Evolutionary conservation across 2,888 invertebrate genomes (phyloP), one percentile per base, ranked within the genome.

Genomic region (Metalampra italica): DNA sequence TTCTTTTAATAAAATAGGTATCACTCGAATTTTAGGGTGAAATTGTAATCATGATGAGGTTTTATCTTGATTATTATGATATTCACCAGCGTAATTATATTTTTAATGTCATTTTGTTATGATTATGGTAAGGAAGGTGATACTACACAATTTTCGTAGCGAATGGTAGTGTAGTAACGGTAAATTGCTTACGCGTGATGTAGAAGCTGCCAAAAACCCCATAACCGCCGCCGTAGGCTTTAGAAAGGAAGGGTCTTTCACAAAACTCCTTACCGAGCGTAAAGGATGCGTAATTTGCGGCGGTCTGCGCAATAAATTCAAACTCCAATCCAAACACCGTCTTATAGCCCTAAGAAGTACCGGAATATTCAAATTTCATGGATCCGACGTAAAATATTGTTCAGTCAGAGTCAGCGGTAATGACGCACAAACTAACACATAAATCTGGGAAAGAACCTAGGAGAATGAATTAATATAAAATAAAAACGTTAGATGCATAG

Each of bases 301-400:
- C 49, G 48, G 55, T 48, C 42, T 47, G 52, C 59, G 50, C 53
- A 54, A 67, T 71, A 69, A 71, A 71, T 69, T 48, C 56, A 42
- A 47, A 44, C 46, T 39, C 46, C 44, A 54, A 54, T 61, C 61
- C 62, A 54, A 55, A 54, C 50, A 45, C 39, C 37, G 22, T 29
- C 41, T 53, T 51, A 56, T 49, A 46, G 53, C 45, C 50, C 51
- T 51, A 58, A 48, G 50, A 52, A 52, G 49, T 38, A 46, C 41
- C 47, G 40, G 45, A 57, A 60, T 61, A 48, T 57, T 58, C 58
- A 52, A 54, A 54, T 62, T 57, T 54, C 47, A 55, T 53, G 57
- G 50, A 49, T 57, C 11, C 42, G 55, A 51, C 55, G 54, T 60
- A 54, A 62, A 69, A 64, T 64, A 67, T 62, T 13, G 39, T 39